Evolutionary conservation across 2,888 invertebrate species (phyloP).

Genomic region (Tetropium fuscum): DNA sequence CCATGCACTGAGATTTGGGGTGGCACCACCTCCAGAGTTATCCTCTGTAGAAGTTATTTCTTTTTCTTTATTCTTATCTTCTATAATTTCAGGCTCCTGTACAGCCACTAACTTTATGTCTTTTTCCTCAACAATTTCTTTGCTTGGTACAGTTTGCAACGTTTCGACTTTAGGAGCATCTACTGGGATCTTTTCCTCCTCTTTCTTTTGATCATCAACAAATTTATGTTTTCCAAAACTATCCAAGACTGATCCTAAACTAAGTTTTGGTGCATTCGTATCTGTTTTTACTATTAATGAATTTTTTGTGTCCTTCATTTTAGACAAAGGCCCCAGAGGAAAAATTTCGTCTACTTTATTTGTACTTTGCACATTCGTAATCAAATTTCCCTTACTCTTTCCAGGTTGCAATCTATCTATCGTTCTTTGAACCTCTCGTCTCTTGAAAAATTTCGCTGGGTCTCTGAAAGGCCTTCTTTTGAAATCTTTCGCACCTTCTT

Average conservation of each 20-base stretch:
- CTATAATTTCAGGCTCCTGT: constrained; percentile 38
- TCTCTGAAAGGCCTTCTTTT: constrained; percentile 68
- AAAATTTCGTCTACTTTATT: constrained; percentile 74
- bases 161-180: constrained; percentile 51
- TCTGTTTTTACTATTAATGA: constrained; percentile 72
- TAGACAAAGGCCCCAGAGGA: constrained; percentile 69
- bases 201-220: constrained; percentile 67
- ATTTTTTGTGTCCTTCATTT: constrained; percentile 71
- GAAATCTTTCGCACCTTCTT: constrained; percentile 62
- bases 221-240: constrained; percentile 80
- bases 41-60: constrained; percentile 48
- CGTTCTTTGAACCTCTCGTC: constrained; percentile 81
- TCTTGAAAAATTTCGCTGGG: constrained; percentile 65
- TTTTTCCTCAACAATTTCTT: constrained; percentile 32
- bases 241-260: constrained; percentile 85
- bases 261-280: constrained; percentile 83
- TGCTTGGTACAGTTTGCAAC: constrained; percentile 55
- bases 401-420: constrained; percentile 88
- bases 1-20: constrained; percentile 92
- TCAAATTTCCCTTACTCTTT: constrained; percentile 87
- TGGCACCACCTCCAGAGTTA: constrained; percentile 69
- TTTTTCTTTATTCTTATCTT: constrained; percentile 48
- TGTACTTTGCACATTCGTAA: constrained; percentile 74
- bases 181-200: constrained; percentile 56
- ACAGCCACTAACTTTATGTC: constrained; percentile 27